phyloP scores from a whole-genome alignment of 2,797 vertebrate genomes.

The Amazona finschi region DNA sequence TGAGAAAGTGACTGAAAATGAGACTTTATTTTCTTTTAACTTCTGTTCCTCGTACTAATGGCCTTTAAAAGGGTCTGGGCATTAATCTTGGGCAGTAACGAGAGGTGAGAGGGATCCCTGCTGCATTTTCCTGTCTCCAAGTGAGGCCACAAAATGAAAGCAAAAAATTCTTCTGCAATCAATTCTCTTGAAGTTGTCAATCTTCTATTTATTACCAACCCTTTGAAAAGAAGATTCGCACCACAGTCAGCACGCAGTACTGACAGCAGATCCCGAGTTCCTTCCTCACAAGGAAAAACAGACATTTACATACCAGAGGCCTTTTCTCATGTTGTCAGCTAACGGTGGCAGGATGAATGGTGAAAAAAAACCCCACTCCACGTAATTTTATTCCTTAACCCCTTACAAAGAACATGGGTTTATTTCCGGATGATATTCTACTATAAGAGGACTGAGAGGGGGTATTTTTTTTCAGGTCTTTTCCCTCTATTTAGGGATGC shows the following conservation, averaged over 20 bases:
- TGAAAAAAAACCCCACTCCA: background rate
- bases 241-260: background rate
- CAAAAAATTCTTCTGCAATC: background rate
- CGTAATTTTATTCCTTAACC: background rate
- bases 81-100: background rate
- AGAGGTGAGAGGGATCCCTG: background rate
- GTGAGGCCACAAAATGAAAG: background rate
- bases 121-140: background rate
- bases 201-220: background rate
- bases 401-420: background rate
- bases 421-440: background rate
- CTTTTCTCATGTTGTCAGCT: background rate
- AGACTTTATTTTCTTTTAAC: slow-evolving; percentile 32
- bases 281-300: background rate
- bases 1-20: slow-evolving; percentile 19
- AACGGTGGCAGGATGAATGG: background rate
- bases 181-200: background rate
- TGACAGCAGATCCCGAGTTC: background rate
- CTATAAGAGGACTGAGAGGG: background rate
- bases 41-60: background rate
- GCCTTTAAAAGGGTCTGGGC: background rate
- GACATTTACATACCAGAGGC: background rate
- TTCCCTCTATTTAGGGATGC: background rate
- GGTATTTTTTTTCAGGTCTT: background rate
- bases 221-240: background rate